Percentiles rank a stretch among this genome's conserved stretches.
phyloP scores from a whole-genome alignment of 2,797 vertebrate species.

The Sparidentex hasta region DNA sequence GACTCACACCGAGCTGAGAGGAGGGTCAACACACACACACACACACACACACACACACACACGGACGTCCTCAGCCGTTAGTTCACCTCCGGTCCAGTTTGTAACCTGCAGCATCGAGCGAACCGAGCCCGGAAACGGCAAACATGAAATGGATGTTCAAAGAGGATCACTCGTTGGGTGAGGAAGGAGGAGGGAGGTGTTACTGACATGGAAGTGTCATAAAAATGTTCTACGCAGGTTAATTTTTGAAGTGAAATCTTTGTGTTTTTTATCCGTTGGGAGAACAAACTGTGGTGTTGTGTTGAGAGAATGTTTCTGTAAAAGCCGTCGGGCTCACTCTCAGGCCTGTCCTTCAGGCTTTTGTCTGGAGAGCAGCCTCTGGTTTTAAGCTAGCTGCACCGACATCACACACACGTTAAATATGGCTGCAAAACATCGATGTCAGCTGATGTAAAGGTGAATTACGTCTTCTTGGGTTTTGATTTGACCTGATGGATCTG shows the following conservation, averaged over 20 bases:
- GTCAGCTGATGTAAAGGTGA: neutral
- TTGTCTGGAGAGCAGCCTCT: constrained; percentile 13
- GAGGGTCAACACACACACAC: too few relatives aligned
- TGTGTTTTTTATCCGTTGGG: fast-evolving
- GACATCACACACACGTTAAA: neutral
- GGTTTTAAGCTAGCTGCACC: neutral
- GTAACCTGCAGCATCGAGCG: constrained; percentile 40
- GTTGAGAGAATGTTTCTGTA: fast-evolving
- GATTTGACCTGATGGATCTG: fast-evolving
- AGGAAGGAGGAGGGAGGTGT: constrained; percentile 54
- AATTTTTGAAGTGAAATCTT: fast-evolving
- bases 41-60: too few relatives aligned
- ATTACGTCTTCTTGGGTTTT: fast-evolving
- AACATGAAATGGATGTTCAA: constrained; percentile 99
- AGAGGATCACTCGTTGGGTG: constrained; percentile 97
- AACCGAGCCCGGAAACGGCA: constrained; percentile 68
- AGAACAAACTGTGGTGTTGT: fast-evolving
- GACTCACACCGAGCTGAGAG: too few relatives aligned
- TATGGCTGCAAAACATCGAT: neutral
- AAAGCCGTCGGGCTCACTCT: fast-evolving
- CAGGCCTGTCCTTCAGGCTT: constrained; percentile 48
- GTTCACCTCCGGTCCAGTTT: neutral
- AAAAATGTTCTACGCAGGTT: constrained; percentile 4
- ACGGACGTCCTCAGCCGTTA: too few relatives aligned
- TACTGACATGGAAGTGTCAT: neutral